Conservation (phyloP, 2,888 invertebrate species). For the Diplazon laetatorius region DNA sequence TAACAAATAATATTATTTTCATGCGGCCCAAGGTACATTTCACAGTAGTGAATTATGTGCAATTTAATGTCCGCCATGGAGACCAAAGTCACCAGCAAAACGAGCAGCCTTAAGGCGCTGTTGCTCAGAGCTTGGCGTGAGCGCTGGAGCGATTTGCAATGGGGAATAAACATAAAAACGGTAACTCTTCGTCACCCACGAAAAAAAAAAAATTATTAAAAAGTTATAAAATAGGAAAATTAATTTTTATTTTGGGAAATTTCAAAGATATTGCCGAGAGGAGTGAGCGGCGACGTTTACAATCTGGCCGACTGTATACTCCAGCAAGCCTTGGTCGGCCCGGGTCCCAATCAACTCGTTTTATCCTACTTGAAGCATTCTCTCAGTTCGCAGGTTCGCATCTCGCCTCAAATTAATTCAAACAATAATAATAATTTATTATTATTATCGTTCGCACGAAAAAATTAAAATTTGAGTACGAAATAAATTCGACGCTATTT, state of each 20-base stretch:
- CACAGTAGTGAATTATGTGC: slow-evolving; percentile 64
- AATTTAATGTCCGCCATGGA: slow-evolving; percentile 85
- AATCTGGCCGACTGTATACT: slow-evolving; percentile 96
- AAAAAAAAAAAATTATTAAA: neutral
- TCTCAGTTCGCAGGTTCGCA: slow-evolving; percentile 90
- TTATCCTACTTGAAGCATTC: slow-evolving; percentile 97
- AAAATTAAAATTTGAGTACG: too few species aligned
- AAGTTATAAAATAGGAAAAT: neutral
- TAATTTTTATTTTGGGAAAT: neutral
- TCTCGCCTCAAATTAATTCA: too few species aligned
- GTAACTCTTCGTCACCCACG: slow-evolving; percentile 84
- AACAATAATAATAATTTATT: neutral
- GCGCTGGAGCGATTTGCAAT: slow-evolving; percentile 97
- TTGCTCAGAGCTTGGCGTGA: slow-evolving; percentile 96
- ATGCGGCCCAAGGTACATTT: neutral
- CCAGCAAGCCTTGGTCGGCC: slow-evolving; percentile 96
- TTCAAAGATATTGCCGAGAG: slow-evolving; percentile 88
- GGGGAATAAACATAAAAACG: slow-evolving; percentile 98
- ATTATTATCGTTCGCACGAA: neutral
- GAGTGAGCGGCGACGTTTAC: slow-evolving; percentile 97
- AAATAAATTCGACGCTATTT: slow-evolving; percentile 13
- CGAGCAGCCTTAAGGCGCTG: slow-evolving; percentile 90
- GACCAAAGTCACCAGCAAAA: slow-evolving; percentile 92
- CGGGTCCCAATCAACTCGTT: slow-evolving; percentile 95
- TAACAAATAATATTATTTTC: neutral